phyloP scores from a whole-genome alignment of 2,113 vertebrate species.

The Oxyruncus cristatus region DNA sequence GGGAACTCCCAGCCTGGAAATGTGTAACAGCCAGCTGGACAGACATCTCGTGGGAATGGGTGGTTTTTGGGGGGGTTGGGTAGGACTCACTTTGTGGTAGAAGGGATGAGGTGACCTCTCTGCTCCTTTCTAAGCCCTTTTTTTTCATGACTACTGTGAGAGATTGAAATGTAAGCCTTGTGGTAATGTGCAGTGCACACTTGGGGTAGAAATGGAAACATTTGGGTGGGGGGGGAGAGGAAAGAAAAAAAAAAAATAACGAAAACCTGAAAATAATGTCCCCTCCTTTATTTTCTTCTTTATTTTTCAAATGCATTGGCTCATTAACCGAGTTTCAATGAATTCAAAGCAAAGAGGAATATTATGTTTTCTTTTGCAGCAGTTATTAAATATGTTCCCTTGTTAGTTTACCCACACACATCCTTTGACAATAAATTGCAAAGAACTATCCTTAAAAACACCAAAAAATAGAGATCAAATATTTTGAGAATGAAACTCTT shows the following conservation, averaged over 20 bases:
- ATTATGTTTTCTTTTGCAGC: not conserved
- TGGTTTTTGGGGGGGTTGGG: not conserved
- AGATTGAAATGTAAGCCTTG: not conserved
- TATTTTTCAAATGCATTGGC: not conserved
- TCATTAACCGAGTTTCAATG: not conserved
- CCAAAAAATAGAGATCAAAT: not conserved
- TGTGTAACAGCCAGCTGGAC: not conserved
- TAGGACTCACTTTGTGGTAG: rapidly evolving
- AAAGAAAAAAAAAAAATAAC: not conserved
- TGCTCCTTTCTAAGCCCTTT: not conserved
- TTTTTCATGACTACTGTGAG: not conserved
- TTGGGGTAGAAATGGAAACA: not conserved
- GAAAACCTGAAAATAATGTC: not conserved
- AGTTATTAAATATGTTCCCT: not conserved
- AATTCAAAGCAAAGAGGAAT: not conserved
- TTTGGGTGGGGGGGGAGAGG: not conserved
- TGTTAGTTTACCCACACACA: not conserved
- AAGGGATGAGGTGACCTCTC: not conserved
- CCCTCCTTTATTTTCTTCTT: not conserved
- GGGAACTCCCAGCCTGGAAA: not conserved
- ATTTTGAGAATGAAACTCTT: not conserved
- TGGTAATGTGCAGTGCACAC: not conserved
- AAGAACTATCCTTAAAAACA: not conserved
- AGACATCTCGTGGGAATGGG: rapidly evolving
- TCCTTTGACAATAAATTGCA: not conserved